A percentile compares a stretch with the other conserved stretches of the same genome.
These are phyloP conservation scores for Lasiurus borealis DNA, from an alignment of 2,113 vertebrate species.

Conservation along the genomic window DNA sequence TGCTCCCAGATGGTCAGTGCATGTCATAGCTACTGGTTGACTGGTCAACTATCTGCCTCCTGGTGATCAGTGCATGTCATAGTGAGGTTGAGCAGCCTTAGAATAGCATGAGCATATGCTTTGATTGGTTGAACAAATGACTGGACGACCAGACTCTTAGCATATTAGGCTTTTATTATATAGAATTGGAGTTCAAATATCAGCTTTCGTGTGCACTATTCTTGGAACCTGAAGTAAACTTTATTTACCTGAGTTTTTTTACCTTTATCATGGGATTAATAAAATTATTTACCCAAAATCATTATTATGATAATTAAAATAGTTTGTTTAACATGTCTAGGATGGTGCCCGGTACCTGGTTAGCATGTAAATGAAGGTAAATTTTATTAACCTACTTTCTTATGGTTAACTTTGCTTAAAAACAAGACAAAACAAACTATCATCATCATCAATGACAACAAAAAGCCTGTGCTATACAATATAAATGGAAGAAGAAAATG, in stretches of 20 bases:
- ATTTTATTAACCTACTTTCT: not conserved
- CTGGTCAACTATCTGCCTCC: too few relatives aligned
- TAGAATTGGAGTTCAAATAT: not conserved
- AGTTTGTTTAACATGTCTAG: not conserved
- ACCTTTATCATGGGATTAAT: not conserved
- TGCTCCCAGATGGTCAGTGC: too few relatives aligned
- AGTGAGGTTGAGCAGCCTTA: too few relatives aligned
- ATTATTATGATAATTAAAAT: not conserved
- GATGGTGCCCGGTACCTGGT: not conserved
- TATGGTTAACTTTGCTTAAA: not conserved
- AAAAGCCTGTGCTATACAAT: not conserved
- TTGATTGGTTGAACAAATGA: too few relatives aligned
- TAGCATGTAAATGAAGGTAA: not conserved
- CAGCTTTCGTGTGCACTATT: not conserved
- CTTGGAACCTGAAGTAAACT: not conserved
- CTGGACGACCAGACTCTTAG: too few relatives aligned
- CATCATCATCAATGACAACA: not conserved
- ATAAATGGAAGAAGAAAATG: not conserved
- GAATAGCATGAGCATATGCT: too few relatives aligned
- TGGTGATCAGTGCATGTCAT: too few relatives aligned
- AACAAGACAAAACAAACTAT: not conserved
- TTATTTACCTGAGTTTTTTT: not conserved
- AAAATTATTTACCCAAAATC: not conserved
- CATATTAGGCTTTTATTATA: too few relatives aligned
- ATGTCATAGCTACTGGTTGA: too few relatives aligned